Base-by-base conservation (phyloP, 2,113 vertebrate genomes). In the Octodon degus region DNA sequence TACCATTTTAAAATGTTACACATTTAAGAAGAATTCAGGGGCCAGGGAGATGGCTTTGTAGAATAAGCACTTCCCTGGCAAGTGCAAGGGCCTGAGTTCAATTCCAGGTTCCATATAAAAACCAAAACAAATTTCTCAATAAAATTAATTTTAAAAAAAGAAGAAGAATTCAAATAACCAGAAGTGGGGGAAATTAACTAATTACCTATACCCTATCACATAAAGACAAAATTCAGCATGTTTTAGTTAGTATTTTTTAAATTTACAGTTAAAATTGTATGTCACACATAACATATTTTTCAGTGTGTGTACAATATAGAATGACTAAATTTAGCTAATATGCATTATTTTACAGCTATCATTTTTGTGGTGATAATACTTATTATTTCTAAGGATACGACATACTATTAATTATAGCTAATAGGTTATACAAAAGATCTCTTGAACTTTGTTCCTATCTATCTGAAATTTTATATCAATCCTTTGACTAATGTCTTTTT, bases 1-100 rank as follows among this genome's bases (percentile, higher is more conserved):
- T 74, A 86, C 62, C 37, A 95, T 82, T 92, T 77, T n/a, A 95
- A 84, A 96, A 86, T 10, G 55, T 30, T 76, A 70, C 13, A 87
- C 11, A 93, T 27, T 43, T 58, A 63, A 82, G 50, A 86, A 83
- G 82, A 77, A 32, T 76, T 92, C 34, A 86, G 43, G 43, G 43
- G 43, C 3, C 43, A 43, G 43, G 43, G 43, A 43, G 43, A 43
- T 43, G 43, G 43, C 43, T 43, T 6, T 43, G 43, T 43, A 43
- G 43, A 43, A 5, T 43, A 43, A 43, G 43, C 43, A 4, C 43
- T 43, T 43, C 43, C 43, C 5, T 43, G 43, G 43, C 43, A 43
- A 43, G 43, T 5, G 43, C 43, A 43, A 43, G 43, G 43, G 43
- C 43, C 43, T 43, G 43, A 43, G 43, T 43, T 43, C 43, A 43